Evolutionary conservation across 2,113 vertebrate genomes (phyloP).

Genomic region (Chloebia gouldiae): DNA sequence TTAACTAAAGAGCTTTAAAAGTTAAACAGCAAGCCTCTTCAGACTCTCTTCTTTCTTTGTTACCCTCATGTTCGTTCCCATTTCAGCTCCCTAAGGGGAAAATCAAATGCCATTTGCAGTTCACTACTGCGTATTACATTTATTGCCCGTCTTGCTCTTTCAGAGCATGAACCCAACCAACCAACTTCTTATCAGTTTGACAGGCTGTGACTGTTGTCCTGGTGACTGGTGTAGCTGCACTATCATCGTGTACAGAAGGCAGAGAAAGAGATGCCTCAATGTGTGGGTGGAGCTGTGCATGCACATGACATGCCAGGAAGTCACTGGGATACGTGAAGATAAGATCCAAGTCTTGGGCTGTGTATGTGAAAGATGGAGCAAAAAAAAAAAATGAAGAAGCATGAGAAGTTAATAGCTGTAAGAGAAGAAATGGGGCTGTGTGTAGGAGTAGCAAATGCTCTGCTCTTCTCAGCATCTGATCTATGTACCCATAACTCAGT

Average conservation of each 20-base stretch:
- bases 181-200: constrained; percentile 40
- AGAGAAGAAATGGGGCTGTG: not conserved
- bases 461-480: not conserved
- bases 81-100: not conserved
- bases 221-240: not conserved
- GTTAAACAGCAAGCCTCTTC: not conserved
- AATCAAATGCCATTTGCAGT: not conserved
- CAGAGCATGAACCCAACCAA: not conserved
- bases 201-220: constrained; percentile 15
- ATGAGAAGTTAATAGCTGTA: not conserved
- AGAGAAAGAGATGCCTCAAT: not conserved
- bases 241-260: constrained; percentile 33
- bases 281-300: not conserved
- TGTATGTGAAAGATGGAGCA: not conserved
- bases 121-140: not conserved
- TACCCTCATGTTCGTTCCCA: not conserved
- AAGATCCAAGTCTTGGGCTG: not conserved
- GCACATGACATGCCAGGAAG: not conserved
- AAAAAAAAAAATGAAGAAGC: not conserved
- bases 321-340: not conserved
- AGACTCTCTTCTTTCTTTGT: not conserved
- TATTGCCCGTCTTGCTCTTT: not conserved
- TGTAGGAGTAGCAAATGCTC: constrained; percentile 38
- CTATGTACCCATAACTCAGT: not conserved
- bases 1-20: not conserved